phyloP scores from a whole-genome alignment of 2,797 vertebrate species.

The Threskiornis aethiopicus region DNA sequence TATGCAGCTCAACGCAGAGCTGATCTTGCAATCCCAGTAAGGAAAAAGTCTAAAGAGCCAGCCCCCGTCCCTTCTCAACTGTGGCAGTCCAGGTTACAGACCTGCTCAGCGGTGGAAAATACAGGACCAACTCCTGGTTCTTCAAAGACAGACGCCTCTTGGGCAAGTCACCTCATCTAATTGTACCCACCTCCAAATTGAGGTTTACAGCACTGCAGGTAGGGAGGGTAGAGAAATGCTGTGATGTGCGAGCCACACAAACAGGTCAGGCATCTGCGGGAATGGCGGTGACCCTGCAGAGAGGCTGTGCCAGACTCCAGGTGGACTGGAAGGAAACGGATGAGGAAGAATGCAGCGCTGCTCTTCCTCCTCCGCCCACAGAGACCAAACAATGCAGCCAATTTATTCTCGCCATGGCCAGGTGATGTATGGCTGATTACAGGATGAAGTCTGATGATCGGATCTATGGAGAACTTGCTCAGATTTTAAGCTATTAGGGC shows the following conservation, averaged over 20 bases:
- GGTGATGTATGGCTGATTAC: neutral
- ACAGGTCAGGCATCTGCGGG: no score
- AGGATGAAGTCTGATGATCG: neutral
- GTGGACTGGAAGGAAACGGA: neutral
- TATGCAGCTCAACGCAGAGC: neutral
- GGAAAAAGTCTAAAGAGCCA: neutral
- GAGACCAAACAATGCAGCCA: neutral
- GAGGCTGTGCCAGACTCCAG: neutral
- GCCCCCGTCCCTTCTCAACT: neutral
- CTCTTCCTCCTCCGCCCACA: neutral
- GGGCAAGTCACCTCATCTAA: neutral
- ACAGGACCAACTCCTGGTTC: neutral
- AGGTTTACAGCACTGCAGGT: neutral
- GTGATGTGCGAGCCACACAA: rapidly evolving
- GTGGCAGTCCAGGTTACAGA: neutral
- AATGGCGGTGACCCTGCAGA: neutral
- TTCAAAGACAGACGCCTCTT: neutral
- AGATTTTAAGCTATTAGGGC: neutral
- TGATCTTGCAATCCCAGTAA: neutral
- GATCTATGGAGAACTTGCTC: neutral
- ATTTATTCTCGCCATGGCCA: rapidly evolving
- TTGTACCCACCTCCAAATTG: rapidly evolving
- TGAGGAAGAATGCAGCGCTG: neutral
- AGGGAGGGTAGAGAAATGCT: neutral
- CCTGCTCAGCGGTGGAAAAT: neutral